Base-by-base conservation (phyloP, 2,888 invertebrate species). In the Chymomyza caudatula region DNA sequence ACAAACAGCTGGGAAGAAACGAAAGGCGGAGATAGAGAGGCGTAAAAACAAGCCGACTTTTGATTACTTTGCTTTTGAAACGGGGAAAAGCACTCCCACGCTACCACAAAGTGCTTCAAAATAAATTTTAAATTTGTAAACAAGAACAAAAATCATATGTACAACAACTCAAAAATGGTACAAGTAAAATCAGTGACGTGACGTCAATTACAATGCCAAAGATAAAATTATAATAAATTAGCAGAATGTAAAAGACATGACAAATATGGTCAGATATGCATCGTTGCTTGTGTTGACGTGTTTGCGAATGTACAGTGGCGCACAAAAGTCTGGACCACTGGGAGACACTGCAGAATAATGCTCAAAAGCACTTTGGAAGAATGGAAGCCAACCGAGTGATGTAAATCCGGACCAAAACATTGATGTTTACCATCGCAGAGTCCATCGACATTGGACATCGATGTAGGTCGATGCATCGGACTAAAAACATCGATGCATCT, bases 211-310 rank as follows among this genome's bases (percentile, higher is more conserved):
- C 29, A 37, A 37, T 57, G 43, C 43, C 44, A 57, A 57, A 57
- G 22, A 17, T 53, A 47, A 47, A 54, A 54, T 25, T 37, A 54
- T 37, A 23, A 51, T 51, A 51, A 51, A 19, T 19, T 49, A 65
- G 51, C 57, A 51, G 63, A 69, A 60, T 64, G 68, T 72, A 67
- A 43, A 42, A 59, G 57, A 56, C 57, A 52, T 8, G 68, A 60
- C 17, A 17, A 58, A 64, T 47, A 57, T 65, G 57, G 17, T 4
- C 49, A 56, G 37, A 42, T 19, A 29, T 15, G n/a, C 23, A 54
- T 11, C 23, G 22, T 17, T 54, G 25, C 17, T 23, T 54, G 20
- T 4, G 25, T 22, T 25, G 13, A 25, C 11, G 23, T 23, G 13
- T 53, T 11, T 54, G 20, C 11, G 22, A n/a, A 44, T 20, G 20